Evolutionary conservation across 64 coral and sea anemone species (phyloP), one percentile per base, ranked within the genome.

Genomic region (Trachythela sp.): DNA sequence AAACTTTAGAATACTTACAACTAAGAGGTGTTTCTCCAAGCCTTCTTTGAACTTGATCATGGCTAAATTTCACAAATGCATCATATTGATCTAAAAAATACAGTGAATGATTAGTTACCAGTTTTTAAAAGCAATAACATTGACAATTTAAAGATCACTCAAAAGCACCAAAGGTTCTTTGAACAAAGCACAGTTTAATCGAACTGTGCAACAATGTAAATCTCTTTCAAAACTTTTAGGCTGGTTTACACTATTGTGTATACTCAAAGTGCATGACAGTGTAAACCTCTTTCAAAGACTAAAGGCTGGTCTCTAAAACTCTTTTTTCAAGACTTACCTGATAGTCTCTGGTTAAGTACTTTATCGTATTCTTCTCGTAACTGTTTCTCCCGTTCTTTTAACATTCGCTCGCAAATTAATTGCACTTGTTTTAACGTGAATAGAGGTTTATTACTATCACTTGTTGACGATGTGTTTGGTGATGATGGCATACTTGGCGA

Each of bases 51-150:
- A 99, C 89, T 50, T 99, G 96, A 77, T 99, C 96, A 85, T 99
- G 94, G 85, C 94, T 99, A 64, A 99, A 99, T 84, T 99, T 99
- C 70, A 99, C 96, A 99, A 99, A 99, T 59, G 96, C 93, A 95
- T 99, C 96, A 93, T 99, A 99, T 90, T 99, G 96, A 39, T 99
- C 96, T 99, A 27, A 83, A 89, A 36, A 80, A 59, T 34, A 45
- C 76, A 89, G 6, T 24, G 31, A 39, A 45, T 24, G 14, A 35
- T 35, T 22, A 43, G 48, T 51, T 18, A 54, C 17, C 6, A 51
- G 9, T 24, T 86, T 34, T 18, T 27, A 48, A 48, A 29, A 20
- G 40, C 15, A 32, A 54, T 54, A 39, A 39, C 7, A 43, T 48
- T 40, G 0, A 43, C 38, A 48, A 43, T 39, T n/a, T n/a, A n/a